Percentiles rank a stretch among this genome's conserved stretches.
Conservation (phyloP, 1,140 invertebrate genomes). For the Caerostris darwini region DNA sequence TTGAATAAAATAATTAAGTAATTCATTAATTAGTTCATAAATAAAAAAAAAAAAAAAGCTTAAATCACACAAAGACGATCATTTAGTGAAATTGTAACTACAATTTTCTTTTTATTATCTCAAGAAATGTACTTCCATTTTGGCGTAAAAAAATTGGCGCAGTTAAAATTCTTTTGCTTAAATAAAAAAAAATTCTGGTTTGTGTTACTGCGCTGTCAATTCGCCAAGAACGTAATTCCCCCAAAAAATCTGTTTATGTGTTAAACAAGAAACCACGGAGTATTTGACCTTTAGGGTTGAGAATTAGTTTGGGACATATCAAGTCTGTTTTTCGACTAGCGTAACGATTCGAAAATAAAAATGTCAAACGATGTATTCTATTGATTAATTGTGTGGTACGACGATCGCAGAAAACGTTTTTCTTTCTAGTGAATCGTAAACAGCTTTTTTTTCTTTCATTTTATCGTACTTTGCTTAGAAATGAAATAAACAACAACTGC, state of each 20-base stretch:
- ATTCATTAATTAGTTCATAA: too few relatives aligned
- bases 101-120: too few relatives aligned
- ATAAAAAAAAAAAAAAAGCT: too few relatives aligned
- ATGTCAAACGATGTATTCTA: background rate
- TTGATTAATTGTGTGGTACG: constrained; percentile 8
- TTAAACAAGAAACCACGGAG: constrained; percentile 30
- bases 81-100: too few relatives aligned
- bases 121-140: background rate
- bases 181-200: background rate
- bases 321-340: background rate
- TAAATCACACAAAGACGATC: too few relatives aligned
- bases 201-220: constrained; percentile 53
- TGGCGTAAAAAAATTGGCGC: background rate
- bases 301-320: background rate
- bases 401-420: background rate
- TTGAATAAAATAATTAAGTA: too few relatives aligned
- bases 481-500: background rate
- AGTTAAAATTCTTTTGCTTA: background rate
- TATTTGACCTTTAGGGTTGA: constrained; percentile 30
- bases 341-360: constrained; percentile 6
- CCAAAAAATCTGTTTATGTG: constrained; percentile 15
- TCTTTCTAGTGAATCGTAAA: background rate
- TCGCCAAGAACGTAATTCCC: background rate
- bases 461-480: background rate
- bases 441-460: background rate